Evolutionary conservation across 2,888 invertebrate genomes (phyloP).

Genomic region (Agriotes lineatus): DNA sequence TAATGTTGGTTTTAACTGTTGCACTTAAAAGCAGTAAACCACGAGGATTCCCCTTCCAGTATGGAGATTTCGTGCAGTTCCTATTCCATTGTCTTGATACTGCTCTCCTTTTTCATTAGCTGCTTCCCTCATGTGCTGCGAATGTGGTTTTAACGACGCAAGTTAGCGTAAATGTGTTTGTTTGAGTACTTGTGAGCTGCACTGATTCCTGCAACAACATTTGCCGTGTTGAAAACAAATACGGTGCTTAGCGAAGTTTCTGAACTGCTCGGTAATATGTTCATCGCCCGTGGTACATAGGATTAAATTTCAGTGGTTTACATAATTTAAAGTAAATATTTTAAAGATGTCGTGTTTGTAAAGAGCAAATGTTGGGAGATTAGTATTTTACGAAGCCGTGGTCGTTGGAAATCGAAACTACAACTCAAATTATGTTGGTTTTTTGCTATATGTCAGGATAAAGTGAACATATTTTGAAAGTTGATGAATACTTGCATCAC

Average conservation of each 20-base stretch:
- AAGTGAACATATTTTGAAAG: too few relatives aligned
- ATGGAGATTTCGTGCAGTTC: not conserved
- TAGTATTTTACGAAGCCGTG: too few relatives aligned
- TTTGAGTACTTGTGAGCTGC: slow-evolving; percentile 10
- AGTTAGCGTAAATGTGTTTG: slow-evolving; percentile 8
- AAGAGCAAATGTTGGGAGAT: too few relatives aligned
- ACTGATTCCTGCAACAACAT: slow-evolving; percentile 12
- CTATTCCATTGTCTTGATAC: not conserved
- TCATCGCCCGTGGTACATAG: not conserved
- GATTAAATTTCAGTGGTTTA: too few relatives aligned
- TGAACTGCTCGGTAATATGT: not conserved
- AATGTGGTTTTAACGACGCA: slow-evolving; percentile 4
- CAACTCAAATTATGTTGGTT: too few relatives aligned
- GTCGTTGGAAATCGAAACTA: too few relatives aligned
- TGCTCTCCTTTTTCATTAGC: slow-evolving; percentile 8
- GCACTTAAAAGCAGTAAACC: too few relatives aligned
- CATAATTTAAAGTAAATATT: too few relatives aligned
- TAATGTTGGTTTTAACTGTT: too few relatives aligned
- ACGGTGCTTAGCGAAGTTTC: not conserved
- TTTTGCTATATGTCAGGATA: too few relatives aligned
- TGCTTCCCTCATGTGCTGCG: not conserved
- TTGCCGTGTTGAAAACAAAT: slow-evolving; percentile 1
- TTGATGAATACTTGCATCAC: too few relatives aligned
- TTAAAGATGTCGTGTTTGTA: too few relatives aligned
- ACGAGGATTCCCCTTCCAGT: not conserved